Evolutionary conservation across 2,888 invertebrate genomes (phyloP), one percentile per base, ranked within the genome.

Genomic region (Tortrix viridana): DNA sequence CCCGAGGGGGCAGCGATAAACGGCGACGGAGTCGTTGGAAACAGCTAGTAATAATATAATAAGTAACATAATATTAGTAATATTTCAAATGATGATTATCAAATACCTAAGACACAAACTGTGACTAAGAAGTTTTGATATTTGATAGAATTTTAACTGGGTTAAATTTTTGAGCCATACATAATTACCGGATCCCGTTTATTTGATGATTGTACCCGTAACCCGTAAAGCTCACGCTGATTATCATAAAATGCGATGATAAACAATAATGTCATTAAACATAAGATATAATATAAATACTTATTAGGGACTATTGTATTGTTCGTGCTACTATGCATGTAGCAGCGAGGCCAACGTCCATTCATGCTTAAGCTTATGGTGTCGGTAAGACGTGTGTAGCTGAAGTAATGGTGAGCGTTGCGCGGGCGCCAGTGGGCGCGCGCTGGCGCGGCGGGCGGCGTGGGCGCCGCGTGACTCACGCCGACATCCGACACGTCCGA

Each of bases 401-500:
- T 54, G 46, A 54, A 53, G 55, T 60, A 62, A 54, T 67, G 65
- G 70, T 71, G 59, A 66, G 54, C 56, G 60, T 65, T 69, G 69
- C 67, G 66, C 68, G 64, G 65, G 64, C 64, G 66, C 65, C 58
- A 71, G 79, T 79, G 77, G 80, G 80, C 75, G 74, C 70, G 69
- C 67, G 74, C 73, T 70, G 74, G 72, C 72, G 75, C 70, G 67
- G 67, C 56, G 68, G 74, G 68, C 71, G 73, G 80, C 80, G 89
- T 86, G 87, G 86, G 83, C 83, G 85, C 89, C 84, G 82, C 84
- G 83, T 90, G 92, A 92, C 82, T 92, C 92, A 92, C 88, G 85
- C 86, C 88, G 92, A 92, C 91, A 92, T 92, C 92, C 92, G 92
- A 92, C 92, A 93, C 90, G 90, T 91, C 88, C 91, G 86, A 88